phyloP scores from a whole-genome alignment of 2,113 vertebrate species.

The Sprattus sprattus region DNA sequence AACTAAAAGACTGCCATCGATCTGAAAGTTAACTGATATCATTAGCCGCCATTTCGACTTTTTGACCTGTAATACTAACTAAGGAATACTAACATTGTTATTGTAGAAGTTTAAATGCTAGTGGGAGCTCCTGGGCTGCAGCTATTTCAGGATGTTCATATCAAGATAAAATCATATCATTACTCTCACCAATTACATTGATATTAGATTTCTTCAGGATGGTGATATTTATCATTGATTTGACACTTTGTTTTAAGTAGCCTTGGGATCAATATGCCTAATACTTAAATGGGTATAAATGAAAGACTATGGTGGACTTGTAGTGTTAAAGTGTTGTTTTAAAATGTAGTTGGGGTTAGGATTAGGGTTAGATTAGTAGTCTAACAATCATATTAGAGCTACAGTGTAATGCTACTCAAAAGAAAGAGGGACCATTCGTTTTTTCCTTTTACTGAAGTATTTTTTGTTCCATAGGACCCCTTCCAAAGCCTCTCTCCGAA shows the following conservation, averaged over 20 bases:
- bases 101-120: background rate
- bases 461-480: conserved; percentile 58
- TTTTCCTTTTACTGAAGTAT: background rate
- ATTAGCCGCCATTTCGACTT: background rate
- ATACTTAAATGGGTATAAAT: no score
- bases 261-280: no score
- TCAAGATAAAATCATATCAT: no score
- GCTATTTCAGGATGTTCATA: no score
- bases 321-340: no score
- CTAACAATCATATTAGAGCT: background rate
- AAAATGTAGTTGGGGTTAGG: no score
- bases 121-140: no score
- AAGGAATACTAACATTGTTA: background rate
- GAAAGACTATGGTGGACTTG: no score
- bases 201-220: no score
- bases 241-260: background rate
- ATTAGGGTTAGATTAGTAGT: no score
- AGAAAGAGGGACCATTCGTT: background rate
- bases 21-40: background rate
- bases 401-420: background rate
- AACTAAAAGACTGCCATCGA: background rate
- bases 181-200: no score
- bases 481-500: conserved; percentile 54
- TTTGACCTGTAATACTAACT: background rate
- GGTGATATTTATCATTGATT: background rate